phyloP scores from a whole-genome alignment of 2,888 invertebrate species.

The Stenolophus ochropezus region DNA sequence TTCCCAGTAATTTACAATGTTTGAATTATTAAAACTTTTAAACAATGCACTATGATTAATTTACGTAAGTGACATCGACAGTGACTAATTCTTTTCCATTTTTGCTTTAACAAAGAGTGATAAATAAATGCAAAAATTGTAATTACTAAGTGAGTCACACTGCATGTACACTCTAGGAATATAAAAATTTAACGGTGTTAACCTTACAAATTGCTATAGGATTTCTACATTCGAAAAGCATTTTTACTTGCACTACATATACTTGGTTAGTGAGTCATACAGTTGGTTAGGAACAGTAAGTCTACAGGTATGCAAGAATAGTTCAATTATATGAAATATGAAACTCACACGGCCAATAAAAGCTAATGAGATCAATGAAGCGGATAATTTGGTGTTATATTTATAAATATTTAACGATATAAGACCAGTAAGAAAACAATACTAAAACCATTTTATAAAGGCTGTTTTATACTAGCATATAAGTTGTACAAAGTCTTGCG shows the following conservation, averaged over 20 bases:
- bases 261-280: background rate
- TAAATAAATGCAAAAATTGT: conserved; percentile 49
- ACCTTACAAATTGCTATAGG: background rate
- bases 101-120: conserved; percentile 42
- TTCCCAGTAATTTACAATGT: background rate
- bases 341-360: too few relatives aligned
- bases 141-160: conserved; percentile 34
- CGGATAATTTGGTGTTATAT: too few relatives aligned
- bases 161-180: conserved; percentile 11
- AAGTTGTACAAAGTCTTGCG: too few relatives aligned
- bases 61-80: conserved; percentile 31
- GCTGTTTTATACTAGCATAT: too few relatives aligned
- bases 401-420: too few relatives aligned
- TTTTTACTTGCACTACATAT: background rate
- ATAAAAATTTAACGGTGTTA: background rate
- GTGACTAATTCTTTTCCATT: conserved; percentile 49
- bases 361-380: too few relatives aligned
- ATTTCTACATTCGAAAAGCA: background rate
- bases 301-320: conserved; percentile 19
- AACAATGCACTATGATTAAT: conserved; percentile 34
- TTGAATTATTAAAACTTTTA: conserved; percentile 4
- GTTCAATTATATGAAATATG: conserved; percentile 14
- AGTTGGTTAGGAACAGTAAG: background rate
- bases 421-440: too few relatives aligned
- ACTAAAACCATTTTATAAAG: too few relatives aligned